phyloP scores from a whole-genome alignment of 2,113 vertebrate genomes.

The Cervus canadensis region DNA sequence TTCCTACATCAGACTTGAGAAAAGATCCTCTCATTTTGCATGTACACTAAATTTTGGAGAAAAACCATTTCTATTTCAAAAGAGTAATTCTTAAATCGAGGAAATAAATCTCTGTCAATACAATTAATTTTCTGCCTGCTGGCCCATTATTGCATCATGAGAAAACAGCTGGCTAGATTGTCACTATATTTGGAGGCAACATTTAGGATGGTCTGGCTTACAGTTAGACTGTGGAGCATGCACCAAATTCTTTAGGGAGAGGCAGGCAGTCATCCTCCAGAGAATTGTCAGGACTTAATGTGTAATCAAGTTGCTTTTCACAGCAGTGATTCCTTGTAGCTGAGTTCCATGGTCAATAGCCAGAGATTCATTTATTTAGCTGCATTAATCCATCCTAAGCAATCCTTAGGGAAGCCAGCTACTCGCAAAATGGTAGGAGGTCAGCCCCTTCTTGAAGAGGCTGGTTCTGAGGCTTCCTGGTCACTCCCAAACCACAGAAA shows the following conservation, averaged over 20 bases:
- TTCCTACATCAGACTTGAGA: not conserved
- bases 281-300: not conserved
- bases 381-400: constrained; percentile 18
- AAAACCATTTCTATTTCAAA: not conserved
- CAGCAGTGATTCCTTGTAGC: not conserved
- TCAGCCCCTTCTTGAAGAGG: not conserved
- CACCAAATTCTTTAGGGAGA: not conserved
- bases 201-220: not conserved
- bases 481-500: not conserved
- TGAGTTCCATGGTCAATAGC: not conserved
- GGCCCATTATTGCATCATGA: not conserved
- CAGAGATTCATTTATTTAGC: constrained; percentile 5
- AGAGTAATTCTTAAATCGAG: not conserved
- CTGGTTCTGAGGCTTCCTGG: not conserved
- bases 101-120: not conserved
- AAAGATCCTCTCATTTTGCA: not conserved
- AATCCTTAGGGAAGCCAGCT: constrained; percentile 27
- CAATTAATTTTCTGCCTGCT: not conserved
- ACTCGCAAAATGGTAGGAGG: not conserved
- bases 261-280: not conserved
- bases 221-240: not conserved
- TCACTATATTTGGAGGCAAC: not conserved
- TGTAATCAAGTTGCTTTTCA: constrained; percentile 9
- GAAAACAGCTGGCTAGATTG: not conserved
- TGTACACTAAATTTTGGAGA: not conserved